A percentile compares a stretch with the other conserved stretches of the same genome.
phyloP scores from a whole-genome alignment of 1,140 invertebrate genomes.

The Pseudomyrmex dendroicus region DNA sequence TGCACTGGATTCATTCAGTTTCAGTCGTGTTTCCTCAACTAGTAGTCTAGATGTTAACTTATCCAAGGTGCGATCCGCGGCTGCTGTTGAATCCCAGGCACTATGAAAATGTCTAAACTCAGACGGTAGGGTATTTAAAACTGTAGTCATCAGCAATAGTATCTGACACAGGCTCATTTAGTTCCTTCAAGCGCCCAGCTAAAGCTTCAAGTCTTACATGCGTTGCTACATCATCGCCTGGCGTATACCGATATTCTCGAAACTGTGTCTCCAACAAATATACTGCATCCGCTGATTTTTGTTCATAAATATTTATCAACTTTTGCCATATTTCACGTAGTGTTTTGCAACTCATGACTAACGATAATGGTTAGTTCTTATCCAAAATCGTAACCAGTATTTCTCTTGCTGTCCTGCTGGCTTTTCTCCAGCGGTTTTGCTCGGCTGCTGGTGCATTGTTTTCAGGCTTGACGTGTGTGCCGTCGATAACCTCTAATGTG shows the following conservation, averaged over 20 bases:
- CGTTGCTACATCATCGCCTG: slow-evolving; percentile 61
- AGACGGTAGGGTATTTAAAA: slow-evolving; percentile 46
- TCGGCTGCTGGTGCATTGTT: neutral
- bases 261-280: slow-evolving; percentile 66
- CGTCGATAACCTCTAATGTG: slow-evolving; percentile 39
- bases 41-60: slow-evolving; percentile 31
- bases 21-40: slow-evolving; percentile 35
- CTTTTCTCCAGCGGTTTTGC: slow-evolving; percentile 46
- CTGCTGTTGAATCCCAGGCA: slow-evolving; percentile 41
- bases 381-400: slow-evolving; percentile 69
- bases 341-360: slow-evolving; percentile 70
- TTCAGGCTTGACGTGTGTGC: slow-evolving; percentile 9
- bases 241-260: slow-evolving; percentile 43
- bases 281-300: slow-evolving; percentile 63
- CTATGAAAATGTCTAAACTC: slow-evolving; percentile 49
- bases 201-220: slow-evolving; percentile 67
- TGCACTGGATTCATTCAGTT: slow-evolving; percentile 6
- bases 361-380: slow-evolving; percentile 45
- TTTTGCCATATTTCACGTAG: slow-evolving; percentile 69
- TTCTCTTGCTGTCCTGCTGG: slow-evolving; percentile 67
- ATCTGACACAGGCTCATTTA: slow-evolving; percentile 58
- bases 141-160: slow-evolving; percentile 37
- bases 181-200: slow-evolving; percentile 59
- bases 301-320: slow-evolving; percentile 70
- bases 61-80: slow-evolving; percentile 16